phyloP scores from a whole-genome alignment of 1,140 invertebrate species.

The Orius laevigatus region DNA sequence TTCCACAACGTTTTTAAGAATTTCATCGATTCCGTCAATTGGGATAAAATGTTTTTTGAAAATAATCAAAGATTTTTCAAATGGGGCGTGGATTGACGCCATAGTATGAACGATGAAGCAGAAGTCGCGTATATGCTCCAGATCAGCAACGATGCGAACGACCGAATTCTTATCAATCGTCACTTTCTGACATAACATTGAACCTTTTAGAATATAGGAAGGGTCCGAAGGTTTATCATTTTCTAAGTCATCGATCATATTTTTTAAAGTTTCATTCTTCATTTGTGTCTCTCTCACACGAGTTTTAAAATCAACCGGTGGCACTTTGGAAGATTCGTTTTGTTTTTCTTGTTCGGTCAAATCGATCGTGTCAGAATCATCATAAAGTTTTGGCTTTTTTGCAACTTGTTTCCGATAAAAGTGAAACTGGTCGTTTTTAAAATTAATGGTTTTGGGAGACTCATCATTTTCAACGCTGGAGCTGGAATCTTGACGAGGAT shows the following conservation, averaged over 20 bases:
- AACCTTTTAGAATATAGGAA: not conserved
- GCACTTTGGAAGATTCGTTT: not conserved
- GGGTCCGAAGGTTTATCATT: not conserved
- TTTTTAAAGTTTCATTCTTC: not conserved
- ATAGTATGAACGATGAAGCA: conserved; percentile 1
- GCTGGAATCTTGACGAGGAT: no score
- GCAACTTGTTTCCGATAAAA: no score
- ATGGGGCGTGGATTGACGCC: not conserved
- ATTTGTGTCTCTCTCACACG: not conserved
- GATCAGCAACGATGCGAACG: not conserved
- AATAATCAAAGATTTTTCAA: not conserved
- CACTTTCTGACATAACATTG: not conserved
- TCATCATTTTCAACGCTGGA: no score
- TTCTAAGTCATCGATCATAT: not conserved
- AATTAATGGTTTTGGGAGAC: no score
- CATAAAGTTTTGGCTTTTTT: no score
- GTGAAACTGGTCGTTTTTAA: no score
- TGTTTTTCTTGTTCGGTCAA: no score
- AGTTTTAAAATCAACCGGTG: not conserved
- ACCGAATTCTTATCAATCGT: not conserved
- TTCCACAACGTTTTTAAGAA: not conserved
- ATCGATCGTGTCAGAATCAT: no score
- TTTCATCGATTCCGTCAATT: not conserved
- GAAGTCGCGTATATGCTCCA: not conserved
- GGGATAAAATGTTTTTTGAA: conserved; percentile 9